phyloP scores from a whole-genome alignment of 2,797 vertebrate species.

The Channallabes apus region DNA sequence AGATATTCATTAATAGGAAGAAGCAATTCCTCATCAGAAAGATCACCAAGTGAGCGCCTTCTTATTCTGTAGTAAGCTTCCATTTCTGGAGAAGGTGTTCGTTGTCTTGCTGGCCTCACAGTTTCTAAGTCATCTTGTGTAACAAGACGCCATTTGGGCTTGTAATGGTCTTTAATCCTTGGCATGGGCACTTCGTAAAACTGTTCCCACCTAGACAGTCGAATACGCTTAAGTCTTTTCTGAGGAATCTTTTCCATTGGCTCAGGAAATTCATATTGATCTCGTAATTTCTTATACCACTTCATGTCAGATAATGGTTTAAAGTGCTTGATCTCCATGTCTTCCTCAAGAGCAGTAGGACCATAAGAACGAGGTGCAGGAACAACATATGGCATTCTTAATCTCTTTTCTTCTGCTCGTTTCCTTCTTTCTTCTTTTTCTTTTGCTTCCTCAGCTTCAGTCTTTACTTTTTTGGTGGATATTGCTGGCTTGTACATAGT shows the following conservation, averaged over 20 bases:
- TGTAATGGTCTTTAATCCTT: slow-evolving; percentile 95
- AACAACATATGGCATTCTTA: slow-evolving; percentile 94
- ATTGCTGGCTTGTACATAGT: slow-evolving; percentile 93
- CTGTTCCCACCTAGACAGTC: slow-evolving; percentile 97
- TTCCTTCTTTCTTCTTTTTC: slow-evolving; percentile 86
- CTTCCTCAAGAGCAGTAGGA: slow-evolving; percentile 82
- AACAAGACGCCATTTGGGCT: slow-evolving; percentile 88
- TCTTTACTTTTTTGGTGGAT: slow-evolving; percentile 88
- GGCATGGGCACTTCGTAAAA: slow-evolving; percentile 95
- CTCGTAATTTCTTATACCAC: slow-evolving; percentile 96
- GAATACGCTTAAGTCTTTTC: slow-evolving; percentile 94
- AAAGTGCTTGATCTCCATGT: slow-evolving; percentile 91
- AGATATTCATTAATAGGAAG: slow-evolving; percentile 92
- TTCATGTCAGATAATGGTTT: slow-evolving; percentile 98
- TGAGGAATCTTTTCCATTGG: slow-evolving; percentile 88
- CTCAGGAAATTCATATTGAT: slow-evolving; percentile 97
- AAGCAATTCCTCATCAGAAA: slow-evolving; percentile 94
- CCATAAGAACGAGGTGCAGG: slow-evolving; percentile 83
- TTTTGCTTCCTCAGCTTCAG: slow-evolving; percentile 84
- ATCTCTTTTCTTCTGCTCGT: slow-evolving; percentile 83
- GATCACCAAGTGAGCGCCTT: slow-evolving; percentile 89
- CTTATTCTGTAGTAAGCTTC: slow-evolving; percentile 86
- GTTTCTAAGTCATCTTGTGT: slow-evolving; percentile 95
- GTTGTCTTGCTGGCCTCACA: slow-evolving; percentile 91
- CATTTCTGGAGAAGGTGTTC: slow-evolving; percentile 85